Evolutionary conservation across 1,140 invertebrate genomes (phyloP), one percentile per base, ranked within the genome.

Genomic region (Caenorhabditis briggsae): DNA sequence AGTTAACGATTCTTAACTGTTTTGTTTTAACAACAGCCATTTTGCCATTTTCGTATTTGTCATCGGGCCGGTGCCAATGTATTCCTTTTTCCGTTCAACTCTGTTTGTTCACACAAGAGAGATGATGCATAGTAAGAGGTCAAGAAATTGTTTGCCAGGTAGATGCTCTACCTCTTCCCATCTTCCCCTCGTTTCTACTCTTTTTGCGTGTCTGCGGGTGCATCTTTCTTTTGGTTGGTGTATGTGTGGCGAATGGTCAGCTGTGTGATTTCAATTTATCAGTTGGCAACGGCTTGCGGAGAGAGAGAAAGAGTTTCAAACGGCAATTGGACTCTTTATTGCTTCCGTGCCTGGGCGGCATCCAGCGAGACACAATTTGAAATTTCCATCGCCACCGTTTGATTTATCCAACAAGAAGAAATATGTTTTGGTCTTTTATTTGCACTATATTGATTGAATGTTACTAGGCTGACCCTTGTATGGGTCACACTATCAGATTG

Each of bases 61-160:
- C 33, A 33, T 33, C 33, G 33, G 64, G 41, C 18, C 11, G 23
- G 70, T 78, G 46, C 46, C 70, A 78, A 78, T 78, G 70, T 23
- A 25, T 48, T 50, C 18, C 41, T 50, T n/a, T 33, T 12, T 46
- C 18, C 70, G 70, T 78, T 78, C 70, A 11, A 78, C 70, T 50
- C 20, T 78, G n/a, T 78, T 78, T 78, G 70, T 78, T 78, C 70
- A 78, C 70, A 43, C 43, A 43, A 23, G 46, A 78, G 70, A 78
- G 70, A 78, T 78, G 70, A 78, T 78, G 70, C 70, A 78, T 78
- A 50, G 70, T 78, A n/a, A 50, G 70, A 78, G 70, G 70, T 78
- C 70, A 78, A 78, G 70, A 78, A 78, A 20, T 48, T 78, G 70
- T 78, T 78, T 78, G 70, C 70, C 70, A 78, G 70, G 70, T 78